Evolutionary conservation across 1,140 invertebrate genomes (phyloP).

Genomic region (Oncopeltus fasciatus): DNA sequence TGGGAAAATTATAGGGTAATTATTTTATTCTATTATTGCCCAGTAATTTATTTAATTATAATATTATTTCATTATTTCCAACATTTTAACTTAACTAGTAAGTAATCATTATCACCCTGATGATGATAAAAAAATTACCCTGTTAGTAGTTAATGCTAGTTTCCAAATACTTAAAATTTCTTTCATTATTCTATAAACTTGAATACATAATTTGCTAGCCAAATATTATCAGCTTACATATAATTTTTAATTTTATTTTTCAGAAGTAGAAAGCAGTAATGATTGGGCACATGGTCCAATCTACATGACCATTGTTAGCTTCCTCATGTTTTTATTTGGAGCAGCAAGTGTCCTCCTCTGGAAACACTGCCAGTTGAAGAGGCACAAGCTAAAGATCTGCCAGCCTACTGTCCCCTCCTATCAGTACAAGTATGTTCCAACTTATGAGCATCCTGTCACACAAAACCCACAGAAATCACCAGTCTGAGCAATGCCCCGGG

Average conservation of each 20-base stretch:
- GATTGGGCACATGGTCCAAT: background rate
- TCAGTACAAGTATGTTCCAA: conserved; percentile 24
- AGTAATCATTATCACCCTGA: too few relatives aligned
- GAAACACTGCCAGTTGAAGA: background rate
- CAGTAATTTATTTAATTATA: too few relatives aligned
- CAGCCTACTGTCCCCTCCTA: conserved; percentile 21
- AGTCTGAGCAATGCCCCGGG: background rate
- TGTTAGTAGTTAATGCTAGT: background rate
- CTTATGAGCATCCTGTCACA: conserved; percentile 16
- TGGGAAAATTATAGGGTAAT: too few relatives aligned
- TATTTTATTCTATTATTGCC: too few relatives aligned
- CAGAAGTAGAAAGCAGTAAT: background rate
- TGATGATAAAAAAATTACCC: too few relatives aligned
- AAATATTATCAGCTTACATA: too few relatives aligned
- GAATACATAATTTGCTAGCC: too few relatives aligned
- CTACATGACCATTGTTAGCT: conserved; percentile 2
- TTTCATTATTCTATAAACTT: background rate
- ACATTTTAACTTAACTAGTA: too few relatives aligned
- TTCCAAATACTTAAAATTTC: background rate
- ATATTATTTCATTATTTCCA: too few relatives aligned
- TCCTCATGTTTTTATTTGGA: background rate
- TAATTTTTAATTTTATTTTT: background rate
- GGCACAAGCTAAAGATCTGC: conserved; percentile 16
- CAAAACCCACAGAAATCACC: background rate
- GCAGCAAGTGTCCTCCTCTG: background rate